phyloP scores from a whole-genome alignment of 2,797 vertebrate genomes.

The Ptychadena robeensis region DNA sequence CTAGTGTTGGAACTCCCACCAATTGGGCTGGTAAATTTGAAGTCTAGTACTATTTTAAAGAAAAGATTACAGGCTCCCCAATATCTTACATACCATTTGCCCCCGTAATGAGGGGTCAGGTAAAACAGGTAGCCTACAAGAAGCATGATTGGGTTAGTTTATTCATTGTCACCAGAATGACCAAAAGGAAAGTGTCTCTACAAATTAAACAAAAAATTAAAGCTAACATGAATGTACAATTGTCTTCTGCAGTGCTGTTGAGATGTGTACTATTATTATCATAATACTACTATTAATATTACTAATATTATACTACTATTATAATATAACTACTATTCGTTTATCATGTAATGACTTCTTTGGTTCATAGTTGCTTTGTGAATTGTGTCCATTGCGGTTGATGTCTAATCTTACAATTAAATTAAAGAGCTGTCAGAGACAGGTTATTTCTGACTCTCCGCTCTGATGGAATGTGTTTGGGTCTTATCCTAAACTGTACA shows the following conservation, averaged over 20 bases:
- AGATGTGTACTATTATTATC: not conserved
- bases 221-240: not conserved
- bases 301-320: too few species aligned
- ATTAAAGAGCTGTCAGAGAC: constrained; percentile 6
- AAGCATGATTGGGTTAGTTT: not conserved
- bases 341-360: constrained; percentile 1
- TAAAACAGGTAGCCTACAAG: not conserved
- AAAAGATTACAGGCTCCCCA: too few species aligned
- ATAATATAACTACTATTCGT: too few species aligned
- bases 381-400: not conserved
- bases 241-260: not conserved
- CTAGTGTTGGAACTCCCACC: too few species aligned
- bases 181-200: not conserved
- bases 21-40: too few species aligned
- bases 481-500: not conserved
- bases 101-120: too few species aligned
- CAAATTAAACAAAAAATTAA: not conserved
- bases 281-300: too few species aligned
- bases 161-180: too few species aligned
- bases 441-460: not conserved
- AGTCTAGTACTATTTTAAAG: too few species aligned
- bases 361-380: not conserved
- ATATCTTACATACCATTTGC: too few species aligned
- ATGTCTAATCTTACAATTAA: constrained; percentile 1
- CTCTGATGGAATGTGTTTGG: not conserved